phyloP scores from a whole-genome alignment of 1,140 invertebrate species.

The Copidosoma floridanum region DNA sequence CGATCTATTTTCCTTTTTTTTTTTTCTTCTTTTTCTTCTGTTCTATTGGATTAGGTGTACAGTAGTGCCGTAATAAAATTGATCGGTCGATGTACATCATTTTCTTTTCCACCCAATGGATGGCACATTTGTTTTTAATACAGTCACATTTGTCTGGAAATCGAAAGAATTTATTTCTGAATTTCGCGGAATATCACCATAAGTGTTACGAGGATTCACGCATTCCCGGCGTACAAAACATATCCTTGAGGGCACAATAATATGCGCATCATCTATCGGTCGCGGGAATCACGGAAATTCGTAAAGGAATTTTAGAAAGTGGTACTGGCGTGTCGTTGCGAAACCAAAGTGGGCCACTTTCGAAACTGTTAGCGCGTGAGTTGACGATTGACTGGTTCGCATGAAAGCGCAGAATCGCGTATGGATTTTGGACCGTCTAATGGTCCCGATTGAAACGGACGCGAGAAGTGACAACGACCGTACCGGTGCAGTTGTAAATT shows the following conservation, averaged over 20 bases:
- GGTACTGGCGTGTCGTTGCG: not conserved
- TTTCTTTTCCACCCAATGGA: not conserved
- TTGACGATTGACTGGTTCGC: constrained; percentile 36
- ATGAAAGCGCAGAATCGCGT: constrained; percentile 34
- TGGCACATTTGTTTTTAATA: too few relatives aligned
- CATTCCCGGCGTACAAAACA: too few relatives aligned
- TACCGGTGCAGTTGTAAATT: constrained; percentile 41
- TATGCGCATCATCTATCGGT: too few relatives aligned
- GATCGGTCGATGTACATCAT: not conserved
- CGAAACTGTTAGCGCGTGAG: constrained; percentile 24
- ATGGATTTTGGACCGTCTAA: constrained; percentile 30
- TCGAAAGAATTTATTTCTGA: too few relatives aligned
- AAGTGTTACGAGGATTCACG: too few relatives aligned
- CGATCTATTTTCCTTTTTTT: not conserved
- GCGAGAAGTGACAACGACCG: constrained; percentile 41
- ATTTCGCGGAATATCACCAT: too few relatives aligned
- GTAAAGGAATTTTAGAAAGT: constrained; percentile 5
- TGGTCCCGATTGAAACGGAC: constrained; percentile 9
- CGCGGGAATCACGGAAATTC: not conserved
- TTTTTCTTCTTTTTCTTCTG: not conserved
- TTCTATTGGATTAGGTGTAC: constrained; percentile 18
- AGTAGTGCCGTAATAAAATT: not conserved
- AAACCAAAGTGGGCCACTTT: constrained; percentile 3
- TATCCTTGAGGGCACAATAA: too few relatives aligned
- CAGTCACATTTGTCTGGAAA: too few relatives aligned